Percentiles rank a stretch among this genome's conserved stretches.
Conservation (phyloP, 2,113 vertebrate genomes). For the Choloepus hoffmanni region DNA sequence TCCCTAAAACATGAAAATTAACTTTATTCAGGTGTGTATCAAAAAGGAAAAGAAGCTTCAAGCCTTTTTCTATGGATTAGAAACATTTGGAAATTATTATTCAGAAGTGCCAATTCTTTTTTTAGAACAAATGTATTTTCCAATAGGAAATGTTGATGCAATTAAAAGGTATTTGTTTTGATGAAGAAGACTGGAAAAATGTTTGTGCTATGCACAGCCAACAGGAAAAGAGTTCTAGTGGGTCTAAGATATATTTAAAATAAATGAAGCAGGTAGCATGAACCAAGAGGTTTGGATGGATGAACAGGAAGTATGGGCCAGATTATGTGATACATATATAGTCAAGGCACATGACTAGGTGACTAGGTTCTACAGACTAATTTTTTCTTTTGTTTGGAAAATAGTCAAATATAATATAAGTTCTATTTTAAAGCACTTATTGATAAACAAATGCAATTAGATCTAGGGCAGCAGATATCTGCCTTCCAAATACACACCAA, state of each 20-base stretch:
- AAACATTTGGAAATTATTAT: slow-evolving; percentile 61
- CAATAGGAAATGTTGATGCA: slow-evolving; percentile 52
- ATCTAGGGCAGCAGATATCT: slow-evolving; percentile 48
- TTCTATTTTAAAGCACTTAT: slow-evolving; percentile 63
- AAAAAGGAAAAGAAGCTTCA: slow-evolving; percentile 63
- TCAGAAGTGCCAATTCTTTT: slow-evolving; percentile 57
- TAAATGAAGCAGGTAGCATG: slow-evolving; percentile 34
- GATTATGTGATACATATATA: neutral
- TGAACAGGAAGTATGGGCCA: neutral
- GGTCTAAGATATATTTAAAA: slow-evolving; percentile 3
- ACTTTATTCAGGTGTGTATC: slow-evolving; percentile 65
- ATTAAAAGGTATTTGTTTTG: slow-evolving; percentile 69
- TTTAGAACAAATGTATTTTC: slow-evolving; percentile 11
- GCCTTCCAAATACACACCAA: slow-evolving; percentile 59
- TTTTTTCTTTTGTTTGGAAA: slow-evolving; percentile 61
- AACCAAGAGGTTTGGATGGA: neutral
- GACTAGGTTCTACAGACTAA: slow-evolving; percentile 35
- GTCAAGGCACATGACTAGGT: slow-evolving; percentile 67
- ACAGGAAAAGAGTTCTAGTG: neutral
- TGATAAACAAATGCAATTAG: slow-evolving; percentile 56
- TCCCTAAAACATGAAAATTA: slow-evolving; percentile 74
- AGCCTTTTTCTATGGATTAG: slow-evolving; percentile 54
- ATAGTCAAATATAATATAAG: slow-evolving; percentile 44
- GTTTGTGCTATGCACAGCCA: neutral
- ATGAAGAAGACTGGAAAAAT: slow-evolving; percentile 48